phyloP scores from a whole-genome alignment of 1,140 invertebrate genomes.

The Dendroctonus ponderosae region DNA sequence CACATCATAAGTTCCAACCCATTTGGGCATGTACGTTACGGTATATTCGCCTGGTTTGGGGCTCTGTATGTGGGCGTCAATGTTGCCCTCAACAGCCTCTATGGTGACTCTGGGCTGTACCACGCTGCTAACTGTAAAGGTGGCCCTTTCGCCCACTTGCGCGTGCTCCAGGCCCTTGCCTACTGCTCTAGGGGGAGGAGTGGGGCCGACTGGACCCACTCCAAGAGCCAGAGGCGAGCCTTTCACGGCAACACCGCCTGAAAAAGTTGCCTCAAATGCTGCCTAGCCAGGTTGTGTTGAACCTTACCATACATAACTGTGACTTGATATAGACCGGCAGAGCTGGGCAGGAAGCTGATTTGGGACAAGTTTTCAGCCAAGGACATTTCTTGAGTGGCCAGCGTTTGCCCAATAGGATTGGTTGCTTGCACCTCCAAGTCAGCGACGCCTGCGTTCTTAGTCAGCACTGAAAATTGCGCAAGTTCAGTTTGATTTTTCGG shows the following conservation, averaged over 20 bases:
- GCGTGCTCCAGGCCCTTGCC: slow-evolving; percentile 66
- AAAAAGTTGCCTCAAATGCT: slow-evolving; percentile 2
- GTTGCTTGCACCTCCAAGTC: slow-evolving; percentile 87
- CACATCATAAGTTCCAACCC: slow-evolving; percentile 71
- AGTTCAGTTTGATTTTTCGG: background rate
- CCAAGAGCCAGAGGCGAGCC: slow-evolving; percentile 64
- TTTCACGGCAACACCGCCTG: slow-evolving; percentile 59
- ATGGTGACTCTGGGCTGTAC: slow-evolving; percentile 52
- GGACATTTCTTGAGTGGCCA: slow-evolving; percentile 77
- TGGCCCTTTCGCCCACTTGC: slow-evolving; percentile 70
- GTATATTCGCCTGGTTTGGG: slow-evolving; percentile 51
- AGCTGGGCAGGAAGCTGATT: slow-evolving; percentile 82
- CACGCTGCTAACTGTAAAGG: slow-evolving; percentile 68
- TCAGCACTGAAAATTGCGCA: slow-evolving; percentile 66
- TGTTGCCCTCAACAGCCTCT: slow-evolving; percentile 48
- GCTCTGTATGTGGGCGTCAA: slow-evolving; percentile 48
- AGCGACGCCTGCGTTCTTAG: slow-evolving; percentile 83
- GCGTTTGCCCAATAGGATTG: slow-evolving; percentile 82
- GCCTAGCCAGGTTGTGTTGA: background rate
- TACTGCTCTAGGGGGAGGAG: slow-evolving; percentile 54
- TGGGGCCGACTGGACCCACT: slow-evolving; percentile 50
- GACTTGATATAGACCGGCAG: slow-evolving; percentile 87
- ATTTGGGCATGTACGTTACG: slow-evolving; percentile 66
- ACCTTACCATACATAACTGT: slow-evolving; percentile 75
- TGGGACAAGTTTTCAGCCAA: slow-evolving; percentile 71